These are phyloP conservation scores for Lacerta viridis DNA, from an alignment of 2,797 vertebrate genomes.

Conservation along the genomic window DNA sequence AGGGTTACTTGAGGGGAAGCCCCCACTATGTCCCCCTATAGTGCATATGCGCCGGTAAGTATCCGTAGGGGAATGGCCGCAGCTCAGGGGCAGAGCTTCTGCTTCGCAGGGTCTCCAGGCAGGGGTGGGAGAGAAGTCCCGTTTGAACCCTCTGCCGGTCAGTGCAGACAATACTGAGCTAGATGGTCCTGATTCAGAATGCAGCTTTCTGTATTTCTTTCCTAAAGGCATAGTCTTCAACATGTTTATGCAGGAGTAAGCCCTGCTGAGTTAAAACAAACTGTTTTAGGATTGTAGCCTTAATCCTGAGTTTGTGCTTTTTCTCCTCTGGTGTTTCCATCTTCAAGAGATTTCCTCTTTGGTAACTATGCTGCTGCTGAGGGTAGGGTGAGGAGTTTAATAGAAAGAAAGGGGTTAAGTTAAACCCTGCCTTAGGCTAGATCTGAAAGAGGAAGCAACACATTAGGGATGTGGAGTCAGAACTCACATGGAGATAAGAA, in stretches of 20 bases:
- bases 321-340: neutral
- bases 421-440: neutral
- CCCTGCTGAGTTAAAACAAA: neutral
- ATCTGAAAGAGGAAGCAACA: neutral
- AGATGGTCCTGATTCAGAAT: too few relatives aligned
- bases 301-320: neutral
- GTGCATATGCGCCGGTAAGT: neutral
- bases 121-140: too few relatives aligned
- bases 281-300: neutral
- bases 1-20: neutral
- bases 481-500: neutral
- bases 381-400: neutral
- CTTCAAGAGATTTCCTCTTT: neutral
- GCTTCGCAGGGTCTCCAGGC: too few relatives aligned
- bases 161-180: too few relatives aligned
- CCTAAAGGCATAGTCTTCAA: neutral
- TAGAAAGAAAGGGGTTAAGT: too few relatives aligned
- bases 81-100: too few relatives aligned
- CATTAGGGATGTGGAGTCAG: too few relatives aligned
- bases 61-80: too few relatives aligned
- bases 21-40: neutral
- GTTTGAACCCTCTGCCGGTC: too few relatives aligned
- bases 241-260: too few relatives aligned
- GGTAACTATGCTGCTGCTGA: too few relatives aligned
- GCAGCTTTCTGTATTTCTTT: too few relatives aligned